Percentiles rank a stretch among this genome's conserved stretches.
phyloP scores from a whole-genome alignment of 2,113 vertebrate species.

The Poeciliopsis retropinna region DNA sequence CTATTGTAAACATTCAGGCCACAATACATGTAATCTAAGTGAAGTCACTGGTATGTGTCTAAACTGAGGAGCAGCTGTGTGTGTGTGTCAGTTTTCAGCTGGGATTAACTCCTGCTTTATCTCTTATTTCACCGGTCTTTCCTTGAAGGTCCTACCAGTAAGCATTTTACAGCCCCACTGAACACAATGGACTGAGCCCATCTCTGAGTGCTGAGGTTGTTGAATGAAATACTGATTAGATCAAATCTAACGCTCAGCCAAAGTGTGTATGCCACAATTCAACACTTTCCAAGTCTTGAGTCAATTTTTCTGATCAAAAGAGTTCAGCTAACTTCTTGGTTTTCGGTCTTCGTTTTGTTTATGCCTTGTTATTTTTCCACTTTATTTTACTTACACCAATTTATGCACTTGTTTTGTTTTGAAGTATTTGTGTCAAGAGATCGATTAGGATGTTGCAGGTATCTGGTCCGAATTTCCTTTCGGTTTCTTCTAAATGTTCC shows the following conservation, averaged over 20 bases:
- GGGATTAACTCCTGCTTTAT: constrained; percentile 33
- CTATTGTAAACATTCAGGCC: constrained; percentile 26
- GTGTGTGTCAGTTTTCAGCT: constrained; percentile 22
- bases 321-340: background rate
- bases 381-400: background rate
- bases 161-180: background rate
- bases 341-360: background rate
- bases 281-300: background rate
- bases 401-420: background rate
- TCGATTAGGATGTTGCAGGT: no score
- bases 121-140: constrained; percentile 14
- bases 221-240: background rate
- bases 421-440: background rate
- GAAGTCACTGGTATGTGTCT: constrained; percentile 29
- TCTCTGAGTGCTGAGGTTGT: constrained; percentile 3
- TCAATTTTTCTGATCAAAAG: background rate
- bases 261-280: no score
- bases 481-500: no score
- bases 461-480: no score
- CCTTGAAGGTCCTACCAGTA: background rate
- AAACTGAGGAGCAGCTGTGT: constrained; percentile 1
- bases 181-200: background rate
- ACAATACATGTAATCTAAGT: constrained; percentile 45
- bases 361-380: background rate
- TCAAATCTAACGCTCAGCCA: background rate